Evolutionary conservation across 2,888 invertebrate genomes (phyloP).

Genomic region (Lamellibrachia satsuma): DNA sequence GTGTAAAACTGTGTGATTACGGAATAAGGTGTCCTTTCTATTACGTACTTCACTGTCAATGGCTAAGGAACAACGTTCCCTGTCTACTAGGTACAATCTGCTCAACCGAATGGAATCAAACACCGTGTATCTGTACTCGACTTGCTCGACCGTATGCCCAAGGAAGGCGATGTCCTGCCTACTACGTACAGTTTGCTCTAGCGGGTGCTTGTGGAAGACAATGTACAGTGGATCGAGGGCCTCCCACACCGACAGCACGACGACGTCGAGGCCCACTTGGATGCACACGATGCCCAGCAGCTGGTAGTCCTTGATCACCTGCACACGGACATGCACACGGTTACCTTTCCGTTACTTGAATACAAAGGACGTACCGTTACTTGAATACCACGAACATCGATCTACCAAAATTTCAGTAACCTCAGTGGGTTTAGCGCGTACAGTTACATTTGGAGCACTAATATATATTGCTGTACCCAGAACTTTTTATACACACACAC

Average conservation of each 20-base stretch:
- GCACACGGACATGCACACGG: slow-evolving; percentile 22
- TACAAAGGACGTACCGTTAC: not conserved
- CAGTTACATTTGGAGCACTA: too few relatives aligned
- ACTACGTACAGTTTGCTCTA: slow-evolving; percentile 36
- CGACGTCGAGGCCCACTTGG: slow-evolving; percentile 44
- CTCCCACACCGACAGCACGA: slow-evolving; percentile 46
- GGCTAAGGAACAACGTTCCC: too few relatives aligned
- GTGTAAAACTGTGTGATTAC: too few relatives aligned
- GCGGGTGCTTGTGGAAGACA: slow-evolving; percentile 36
- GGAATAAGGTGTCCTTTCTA: too few relatives aligned
- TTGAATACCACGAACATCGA: not conserved
- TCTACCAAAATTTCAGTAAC: too few relatives aligned
- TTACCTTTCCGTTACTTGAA: not conserved
- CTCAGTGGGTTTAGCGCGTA: too few relatives aligned
- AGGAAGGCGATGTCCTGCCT: not conserved
- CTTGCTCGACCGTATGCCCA: not conserved
- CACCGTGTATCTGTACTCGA: too few relatives aligned
- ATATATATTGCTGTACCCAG: not conserved
- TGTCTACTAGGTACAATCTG: too few relatives aligned
- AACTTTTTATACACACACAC: not conserved
- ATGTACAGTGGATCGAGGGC: slow-evolving; percentile 44
- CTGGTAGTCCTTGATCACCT: slow-evolving; percentile 48
- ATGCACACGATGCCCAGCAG: slow-evolving; percentile 46
- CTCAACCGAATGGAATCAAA: too few relatives aligned
- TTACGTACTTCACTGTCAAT: too few relatives aligned